Evolutionary conservation across 2,797 vertebrate genomes (phyloP), one percentile per base, ranked within the genome.

Genomic region (Chromobotia macracanthus): DNA sequence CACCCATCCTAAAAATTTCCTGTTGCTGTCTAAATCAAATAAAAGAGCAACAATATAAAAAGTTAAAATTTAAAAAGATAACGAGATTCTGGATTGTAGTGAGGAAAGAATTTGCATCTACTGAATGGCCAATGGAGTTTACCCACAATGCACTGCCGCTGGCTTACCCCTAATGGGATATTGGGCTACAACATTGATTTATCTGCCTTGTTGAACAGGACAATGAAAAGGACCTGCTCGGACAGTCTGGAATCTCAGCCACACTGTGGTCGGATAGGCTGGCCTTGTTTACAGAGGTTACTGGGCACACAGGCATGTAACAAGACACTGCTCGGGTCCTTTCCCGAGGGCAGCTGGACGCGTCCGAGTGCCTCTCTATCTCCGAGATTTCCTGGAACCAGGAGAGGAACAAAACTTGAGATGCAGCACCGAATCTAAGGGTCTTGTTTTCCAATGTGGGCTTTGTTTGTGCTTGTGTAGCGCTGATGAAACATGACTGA

Each of bases 241-340:
- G 80, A 88, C 80, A 88, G 90, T 89, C 89, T 89, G 86, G 88
- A 86, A 86, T 85, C 89, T 90, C 90, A 89, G 87, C 85, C 85
- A 74, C 87, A 80, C 83, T 88, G 51, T 66, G 89, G 89, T 88
- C 77, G 85, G 87, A 93, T 87, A 90, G 89, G 87, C 82, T 79
- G 21, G 89, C 89, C 90, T 91, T 93, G 91, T 94, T 93, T 92
- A 93, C 90, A 91, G 89, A 91, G 90, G 91, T 92, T 91, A 90
- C 82, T 87, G 89, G 87, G 89, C 88, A 86, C 82, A 85, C 87
- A 91, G 91, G 87, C 85, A 83, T 92, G 92, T 93, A 93, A 94
- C 89, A 89, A 87, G 88, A 93, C 90, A 92, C 91, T 90, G 80
- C 84, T 81, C 82, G 85, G 77, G 84, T 88, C 55, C 80, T 84